phyloP scores from a whole-genome alignment of 2,113 vertebrate genomes.

The Albula goreensis region DNA sequence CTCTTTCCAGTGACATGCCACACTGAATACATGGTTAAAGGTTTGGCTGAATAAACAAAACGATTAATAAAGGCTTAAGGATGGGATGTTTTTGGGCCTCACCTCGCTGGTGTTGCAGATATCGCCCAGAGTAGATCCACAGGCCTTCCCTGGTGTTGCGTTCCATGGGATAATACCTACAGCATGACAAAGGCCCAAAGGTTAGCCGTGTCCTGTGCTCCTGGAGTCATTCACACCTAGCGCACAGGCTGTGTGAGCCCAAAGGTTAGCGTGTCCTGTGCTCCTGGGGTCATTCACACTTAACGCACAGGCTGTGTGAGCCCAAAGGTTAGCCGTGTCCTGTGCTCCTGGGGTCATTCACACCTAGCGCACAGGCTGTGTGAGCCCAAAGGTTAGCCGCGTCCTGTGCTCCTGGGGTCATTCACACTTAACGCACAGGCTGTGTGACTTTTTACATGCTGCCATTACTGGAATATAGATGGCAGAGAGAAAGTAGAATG shows the following conservation, averaged over 20 bases:
- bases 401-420: no score
- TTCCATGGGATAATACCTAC: constrained; percentile 93
- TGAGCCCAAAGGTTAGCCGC: no score
- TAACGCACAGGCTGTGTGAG: neutral
- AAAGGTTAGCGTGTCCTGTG: neutral
- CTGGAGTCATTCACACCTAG: neutral
- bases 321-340: neutral
- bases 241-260: neutral
- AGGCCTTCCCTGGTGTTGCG: constrained; percentile 88
- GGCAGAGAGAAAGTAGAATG: neutral
- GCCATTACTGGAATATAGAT: neutral
- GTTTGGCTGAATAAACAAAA: no score
- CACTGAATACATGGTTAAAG: no score
- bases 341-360: neutral
- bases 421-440: no score
- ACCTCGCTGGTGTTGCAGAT: constrained; percentile 96
- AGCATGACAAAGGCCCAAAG: constrained; percentile 37
- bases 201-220: neutral
- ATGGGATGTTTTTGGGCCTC: constrained; percentile 41
- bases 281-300: neutral
- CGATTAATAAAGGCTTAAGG: no score
- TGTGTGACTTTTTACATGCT: neutral
- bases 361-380: neutral
- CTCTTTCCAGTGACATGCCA: no score
- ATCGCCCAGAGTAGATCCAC: constrained; percentile 84